Conservation (phyloP, 2,888 invertebrate genomes). For the Blera fallax region DNA sequence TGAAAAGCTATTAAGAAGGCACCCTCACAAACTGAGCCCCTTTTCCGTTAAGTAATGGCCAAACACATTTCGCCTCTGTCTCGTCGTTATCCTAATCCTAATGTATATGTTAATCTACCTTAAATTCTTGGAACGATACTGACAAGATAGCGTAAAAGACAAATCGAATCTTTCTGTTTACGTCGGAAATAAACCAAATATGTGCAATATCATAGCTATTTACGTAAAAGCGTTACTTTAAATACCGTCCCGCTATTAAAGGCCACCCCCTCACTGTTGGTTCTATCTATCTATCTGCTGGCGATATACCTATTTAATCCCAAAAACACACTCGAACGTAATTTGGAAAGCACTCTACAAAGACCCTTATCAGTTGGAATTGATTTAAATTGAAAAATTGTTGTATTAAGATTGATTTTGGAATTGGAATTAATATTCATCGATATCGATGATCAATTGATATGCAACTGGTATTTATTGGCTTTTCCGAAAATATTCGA, state of each 20-base stretch:
- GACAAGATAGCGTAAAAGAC: constrained; percentile 14
- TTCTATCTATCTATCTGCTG: background rate
- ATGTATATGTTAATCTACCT: background rate
- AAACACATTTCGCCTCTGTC: background rate
- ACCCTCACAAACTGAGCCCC: too few relatives aligned
- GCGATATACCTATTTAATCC: constrained; percentile 34
- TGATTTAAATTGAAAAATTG: constrained; percentile 38
- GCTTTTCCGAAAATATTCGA: constrained; percentile 3
- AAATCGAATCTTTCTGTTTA: constrained; percentile 3
- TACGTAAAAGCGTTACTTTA: background rate
- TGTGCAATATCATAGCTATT: background rate
- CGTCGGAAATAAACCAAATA: background rate
- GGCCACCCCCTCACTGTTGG: background rate
- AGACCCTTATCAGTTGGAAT: constrained; percentile 41
- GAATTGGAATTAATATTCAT: constrained; percentile 54
- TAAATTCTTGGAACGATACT: background rate
- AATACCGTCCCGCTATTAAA: background rate
- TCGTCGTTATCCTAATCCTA: background rate
- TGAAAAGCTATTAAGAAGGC: background rate
- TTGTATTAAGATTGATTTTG: constrained; percentile 49
- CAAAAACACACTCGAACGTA: constrained; percentile 22
- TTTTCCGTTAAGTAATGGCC: background rate
- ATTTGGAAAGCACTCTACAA: constrained; percentile 46
- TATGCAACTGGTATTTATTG: constrained; percentile 34
- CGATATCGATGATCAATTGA: constrained; percentile 35